Percentiles rank a stretch among this genome's conserved stretches.
Conservation (phyloP, 64 coral and sea anemone species). For the Cladopsammia gracilis region DNA sequence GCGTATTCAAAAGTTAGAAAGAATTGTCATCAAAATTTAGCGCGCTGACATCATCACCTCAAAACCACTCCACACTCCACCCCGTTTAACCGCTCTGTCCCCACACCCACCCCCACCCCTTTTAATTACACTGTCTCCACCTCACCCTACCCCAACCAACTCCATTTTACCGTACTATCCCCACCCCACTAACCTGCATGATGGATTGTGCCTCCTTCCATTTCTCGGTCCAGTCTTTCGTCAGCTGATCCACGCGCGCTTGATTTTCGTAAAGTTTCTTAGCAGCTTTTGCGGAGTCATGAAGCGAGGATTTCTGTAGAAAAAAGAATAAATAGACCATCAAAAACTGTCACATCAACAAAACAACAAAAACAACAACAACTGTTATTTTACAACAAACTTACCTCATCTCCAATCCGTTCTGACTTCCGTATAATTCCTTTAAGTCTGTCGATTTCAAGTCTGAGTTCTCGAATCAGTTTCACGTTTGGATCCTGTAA, state of each 20-base stretch:
- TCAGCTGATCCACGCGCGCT: slow-evolving; percentile 84
- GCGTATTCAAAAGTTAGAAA: too few species aligned
- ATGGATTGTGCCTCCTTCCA: slow-evolving; percentile 92
- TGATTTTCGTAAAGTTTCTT: slow-evolving; percentile 88
- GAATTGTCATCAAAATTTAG: too few species aligned
- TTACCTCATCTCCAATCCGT: slow-evolving; percentile 30
- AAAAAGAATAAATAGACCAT: not conserved
- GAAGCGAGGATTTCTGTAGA: not conserved
- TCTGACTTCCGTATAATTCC: slow-evolving; percentile 53
- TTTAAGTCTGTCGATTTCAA: slow-evolving; percentile 94
- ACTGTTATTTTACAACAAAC: not conserved
- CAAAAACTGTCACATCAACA: not conserved
- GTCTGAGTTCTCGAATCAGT: slow-evolving; percentile 90
- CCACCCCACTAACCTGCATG: slow-evolving; percentile 80
- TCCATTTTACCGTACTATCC: too few species aligned
- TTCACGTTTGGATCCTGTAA: slow-evolving; percentile 97
- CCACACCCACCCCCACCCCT: too few species aligned
- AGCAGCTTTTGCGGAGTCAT: slow-evolving; percentile 71
- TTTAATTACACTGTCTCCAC: not conserved
- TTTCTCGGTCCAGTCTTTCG: slow-evolving; percentile 95
- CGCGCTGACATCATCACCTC: too few species aligned
- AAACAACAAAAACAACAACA: not conserved
- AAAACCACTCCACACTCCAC: too few species aligned
- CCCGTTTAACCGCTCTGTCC: too few species aligned
- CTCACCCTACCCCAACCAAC: not conserved